A percentile compares a stretch with the other conserved stretches of the same genome.
Evolutionary conservation across 2,113 vertebrate species (phyloP).

Genomic region (Verasper variegatus): DNA sequence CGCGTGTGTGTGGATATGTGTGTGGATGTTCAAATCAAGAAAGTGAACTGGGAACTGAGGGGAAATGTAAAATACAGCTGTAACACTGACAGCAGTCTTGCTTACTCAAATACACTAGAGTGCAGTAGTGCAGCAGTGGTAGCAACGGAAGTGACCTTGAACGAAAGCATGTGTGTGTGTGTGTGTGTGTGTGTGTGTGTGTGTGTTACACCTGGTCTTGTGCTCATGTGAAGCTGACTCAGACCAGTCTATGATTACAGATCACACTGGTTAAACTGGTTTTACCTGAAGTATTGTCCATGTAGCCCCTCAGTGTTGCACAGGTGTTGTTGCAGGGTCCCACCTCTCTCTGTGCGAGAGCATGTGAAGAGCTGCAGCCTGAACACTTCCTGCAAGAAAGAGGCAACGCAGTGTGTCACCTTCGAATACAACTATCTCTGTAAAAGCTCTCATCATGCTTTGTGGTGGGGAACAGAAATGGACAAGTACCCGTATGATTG

Average conservation of each 20-base stretch:
- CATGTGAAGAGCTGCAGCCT: constrained; percentile 86
- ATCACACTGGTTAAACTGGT: constrained; percentile 48
- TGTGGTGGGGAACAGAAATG: neutral
- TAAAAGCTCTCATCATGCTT: constrained; percentile 1
- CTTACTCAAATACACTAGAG: constrained; percentile 70
- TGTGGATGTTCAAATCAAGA: constrained; percentile 19
- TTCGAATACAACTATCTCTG: neutral
- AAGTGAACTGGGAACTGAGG: constrained; percentile 35
- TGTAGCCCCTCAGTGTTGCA: constrained; percentile 80
- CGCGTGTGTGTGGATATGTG: constrained; percentile 29
- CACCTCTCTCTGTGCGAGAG: constrained; percentile 76
- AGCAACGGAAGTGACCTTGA: constrained; percentile 65
- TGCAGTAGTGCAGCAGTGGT: constrained; percentile 48
- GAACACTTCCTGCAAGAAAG: constrained; percentile 86
- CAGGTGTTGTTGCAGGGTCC: constrained; percentile 88
- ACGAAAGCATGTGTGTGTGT: constrained; percentile 4
- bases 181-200: constrained; percentile 17
- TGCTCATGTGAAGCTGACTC: constrained; percentile 77
- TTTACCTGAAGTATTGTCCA: constrained; percentile 86
- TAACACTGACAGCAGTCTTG: constrained; percentile 61
- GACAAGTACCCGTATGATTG: constrained; percentile 88
- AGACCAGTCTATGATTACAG: constrained; percentile 71
- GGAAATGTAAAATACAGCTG: constrained; percentile 72
- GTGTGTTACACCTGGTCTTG: constrained; percentile 71
- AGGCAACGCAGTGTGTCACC: neutral